Base-by-base conservation (phyloP, 2,113 vertebrate species). In the Halcyon senegalensis region DNA sequence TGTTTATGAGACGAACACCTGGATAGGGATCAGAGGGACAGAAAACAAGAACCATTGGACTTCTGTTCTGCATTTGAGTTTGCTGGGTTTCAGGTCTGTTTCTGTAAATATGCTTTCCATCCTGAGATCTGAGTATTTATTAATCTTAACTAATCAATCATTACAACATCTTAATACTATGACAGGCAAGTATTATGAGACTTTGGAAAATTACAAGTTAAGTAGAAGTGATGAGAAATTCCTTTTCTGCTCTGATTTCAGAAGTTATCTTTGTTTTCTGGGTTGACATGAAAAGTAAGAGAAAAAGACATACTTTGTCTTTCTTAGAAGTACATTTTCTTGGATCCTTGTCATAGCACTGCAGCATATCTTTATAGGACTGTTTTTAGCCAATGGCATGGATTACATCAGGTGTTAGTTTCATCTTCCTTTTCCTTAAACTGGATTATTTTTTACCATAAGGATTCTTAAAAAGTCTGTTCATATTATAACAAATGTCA, bases 401-500 rank as follows among this genome's bases (percentile, higher is more conserved):
- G 24, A 20, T 68, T 89, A 64, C 51, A 56, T 68, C 67, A 92
- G 75, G 68, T 92, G 70, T 77, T 74, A 69, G 62, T 93, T 96
- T 87, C 41, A 74, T 64, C 74, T 70, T 86, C 4, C 46, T 73
- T 95, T 94, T 91, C 48, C 68, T 82, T 82, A 91, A 91, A 68
- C 13, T 48, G 81, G 39, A 80, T 90, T 19, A 85, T 74, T 91
- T 93, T 92, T 94, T 96, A 92, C 53, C 21, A 67, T 74, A 50
- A 85, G 33, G 50, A 46, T 87, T 92, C 86, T 30, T 56, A 76
- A 58, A 73, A 72, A 95, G 23, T 93, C 81, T 87, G 33, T 55
- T 94, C 91, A 81, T 41, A 87, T 97, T 96, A 87, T 68, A 62
- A 91, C 39, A 97, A 97, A 96, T 96, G 93, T 96, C 96, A 96